Base-by-base conservation (phyloP, 2,797 vertebrate species). In the Gephyroberyx darwinii region DNA sequence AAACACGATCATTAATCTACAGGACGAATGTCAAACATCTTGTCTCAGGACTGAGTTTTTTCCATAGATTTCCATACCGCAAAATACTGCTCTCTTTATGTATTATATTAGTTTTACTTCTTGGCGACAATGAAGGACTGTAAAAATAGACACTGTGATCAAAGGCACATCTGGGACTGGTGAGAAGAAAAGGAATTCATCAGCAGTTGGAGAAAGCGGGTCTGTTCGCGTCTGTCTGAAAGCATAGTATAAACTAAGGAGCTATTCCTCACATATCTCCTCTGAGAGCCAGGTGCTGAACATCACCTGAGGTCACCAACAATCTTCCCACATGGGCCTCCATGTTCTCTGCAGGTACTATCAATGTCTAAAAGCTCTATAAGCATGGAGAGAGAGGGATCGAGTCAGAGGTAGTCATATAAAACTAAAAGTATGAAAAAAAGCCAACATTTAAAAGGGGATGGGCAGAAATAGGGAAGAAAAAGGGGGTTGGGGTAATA, bases 121-220 rank as follows among this genome's bases (percentile, higher is more conserved):
- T 86, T 67, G 8, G 84, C 80, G 83, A 89, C 87, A 90, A 90
- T 79, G 88, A 91, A 88, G 85, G 83, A 72, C 85, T 69, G 82
- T 85, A 91, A 93, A 93, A 93, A 91, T 90, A 92, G 89, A 90
- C 68, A 17, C 22, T 0, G 71, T 84, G 90, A 93, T 93, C 93
- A 94, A 93, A 93, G 89, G 83, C 84, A 82, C 91, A 89, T 89
- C 86, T 89, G 91, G 88, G 90, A 90, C 76, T 63, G 64, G 62
- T 67, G 83, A 87, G 73, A 82, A 86, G 73, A 88, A 88, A 88
- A 85, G 87, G 71, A 85, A 89, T 90, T 89, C 76, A 91, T 89
- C 89, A 88, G 80, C 69, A 77, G 81, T 69, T 50, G 39, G 45
- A 73, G 66, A 86, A 90, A 90, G 85, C 69, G 79, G 71, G 78